Conservation (phyloP, 2,888 invertebrate genomes). For the Hyles lineata region DNA sequence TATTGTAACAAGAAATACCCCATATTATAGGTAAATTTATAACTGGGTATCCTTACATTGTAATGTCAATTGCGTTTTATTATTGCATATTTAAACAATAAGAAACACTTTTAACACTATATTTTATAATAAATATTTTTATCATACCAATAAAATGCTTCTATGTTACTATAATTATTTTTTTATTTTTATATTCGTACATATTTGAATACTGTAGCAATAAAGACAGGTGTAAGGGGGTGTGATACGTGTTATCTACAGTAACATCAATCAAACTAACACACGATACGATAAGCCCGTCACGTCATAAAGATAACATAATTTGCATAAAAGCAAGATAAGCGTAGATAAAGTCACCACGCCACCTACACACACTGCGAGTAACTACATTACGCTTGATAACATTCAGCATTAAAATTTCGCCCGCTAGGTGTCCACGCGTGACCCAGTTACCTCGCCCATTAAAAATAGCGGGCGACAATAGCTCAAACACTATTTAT, state of each 20-base stretch:
- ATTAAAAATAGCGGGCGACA: constrained; percentile 82
- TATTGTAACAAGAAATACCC: background rate
- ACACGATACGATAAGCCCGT: constrained; percentile 4
- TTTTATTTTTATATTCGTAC: too few relatives aligned
- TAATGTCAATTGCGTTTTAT: background rate
- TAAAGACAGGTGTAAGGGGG: background rate
- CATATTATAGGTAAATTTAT: background rate
- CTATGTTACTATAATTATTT: background rate
- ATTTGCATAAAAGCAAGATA: constrained; percentile 28
- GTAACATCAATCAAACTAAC: constrained; percentile 6
- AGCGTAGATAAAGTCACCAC: constrained; percentile 19
- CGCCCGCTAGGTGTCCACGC: constrained; percentile 59
- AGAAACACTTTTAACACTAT: background rate
- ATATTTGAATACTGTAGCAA: too few relatives aligned
- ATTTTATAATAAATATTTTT: too few relatives aligned
- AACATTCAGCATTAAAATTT: constrained; percentile 24
- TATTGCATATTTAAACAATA: background rate
- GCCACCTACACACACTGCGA: constrained; percentile 24
- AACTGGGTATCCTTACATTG: background rate
- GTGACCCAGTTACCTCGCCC: constrained; percentile 78
- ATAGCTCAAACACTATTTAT: constrained; percentile 83
- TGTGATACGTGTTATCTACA: background rate
- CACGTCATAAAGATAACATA: constrained; percentile 27
- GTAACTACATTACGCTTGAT: constrained; percentile 21
- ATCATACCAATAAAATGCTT: background rate